Percentiles rank a stretch among this genome's conserved stretches.
These are phyloP conservation scores for Brachionus koreanus DNA, from an alignment of 1,140 invertebrate genomes.

Conservation along the genomic window DNA sequence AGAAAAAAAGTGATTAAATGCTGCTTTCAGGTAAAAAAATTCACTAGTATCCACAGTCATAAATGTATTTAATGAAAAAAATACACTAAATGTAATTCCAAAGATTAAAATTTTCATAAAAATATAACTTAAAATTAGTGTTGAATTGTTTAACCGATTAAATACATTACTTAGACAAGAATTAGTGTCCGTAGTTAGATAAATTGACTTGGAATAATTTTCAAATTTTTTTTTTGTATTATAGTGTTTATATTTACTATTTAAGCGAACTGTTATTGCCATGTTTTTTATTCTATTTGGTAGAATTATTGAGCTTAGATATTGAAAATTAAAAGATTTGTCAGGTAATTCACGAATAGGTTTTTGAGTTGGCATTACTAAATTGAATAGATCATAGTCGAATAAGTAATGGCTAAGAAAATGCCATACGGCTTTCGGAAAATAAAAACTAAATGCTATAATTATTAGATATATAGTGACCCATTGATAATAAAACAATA, in stretches of 20 bases:
- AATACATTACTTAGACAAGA: neutral
- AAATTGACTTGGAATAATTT: neutral
- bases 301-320: neutral
- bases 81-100: neutral
- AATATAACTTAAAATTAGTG: neutral
- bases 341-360: neutral
- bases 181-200: neutral
- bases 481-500: constrained; percentile 52
- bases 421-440: constrained; percentile 66
- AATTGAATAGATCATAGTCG: neutral
- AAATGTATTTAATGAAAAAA: neutral
- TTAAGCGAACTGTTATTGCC: neutral
- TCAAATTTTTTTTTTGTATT: neutral
- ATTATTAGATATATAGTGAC: constrained; percentile 76
- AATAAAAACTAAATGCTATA: constrained; percentile 90
- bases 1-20: neutral
- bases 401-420: neutral
- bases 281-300: neutral
- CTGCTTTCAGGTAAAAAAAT: neutral
- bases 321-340: neutral
- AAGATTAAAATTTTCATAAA: neutral
- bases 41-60: neutral
- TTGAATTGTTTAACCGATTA: neutral
- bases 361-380: neutral
- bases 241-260: neutral